Conservation (phyloP, 2,797 vertebrate species). For the Lerista edwardsae region DNA sequence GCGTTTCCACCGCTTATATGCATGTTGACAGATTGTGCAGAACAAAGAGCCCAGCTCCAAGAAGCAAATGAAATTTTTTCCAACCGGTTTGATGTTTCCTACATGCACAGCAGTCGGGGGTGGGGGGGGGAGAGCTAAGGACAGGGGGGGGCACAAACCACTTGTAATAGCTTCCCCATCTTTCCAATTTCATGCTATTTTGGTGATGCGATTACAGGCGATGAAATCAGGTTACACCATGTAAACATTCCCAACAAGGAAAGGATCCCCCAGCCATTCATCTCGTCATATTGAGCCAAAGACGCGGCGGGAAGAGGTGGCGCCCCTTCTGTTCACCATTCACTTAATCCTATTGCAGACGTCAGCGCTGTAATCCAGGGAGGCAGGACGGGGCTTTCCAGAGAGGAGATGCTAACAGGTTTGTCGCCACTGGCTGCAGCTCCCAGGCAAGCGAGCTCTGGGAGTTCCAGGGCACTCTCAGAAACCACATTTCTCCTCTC, state of each 20-base stretch:
- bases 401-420: neutral
- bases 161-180: conserved; percentile 10
- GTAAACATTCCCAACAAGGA: neutral
- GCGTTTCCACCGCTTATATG: neutral
- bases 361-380: neutral
- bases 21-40: neutral
- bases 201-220: conserved; percentile 22
- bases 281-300: neutral
- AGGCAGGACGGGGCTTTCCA: neutral
- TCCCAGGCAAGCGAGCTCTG: neutral
- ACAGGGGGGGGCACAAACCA: neutral
- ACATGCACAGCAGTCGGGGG: fast-evolving
- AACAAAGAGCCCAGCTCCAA: neutral
- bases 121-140: fast-evolving
- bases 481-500: neutral
- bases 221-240: neutral
- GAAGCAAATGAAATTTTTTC: conserved; percentile 41
- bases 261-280: neutral
- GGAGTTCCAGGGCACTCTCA: neutral
- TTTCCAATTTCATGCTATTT: fast-evolving
- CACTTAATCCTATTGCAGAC: conserved; percentile 5
- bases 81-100: conserved; percentile 32
- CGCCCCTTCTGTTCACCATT: neutral
- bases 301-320: neutral
- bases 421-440: neutral